Evolutionary conservation across 1,140 invertebrate species (phyloP), one percentile per base, ranked within the genome.

Genomic region (Drosophila sp.): DNA sequence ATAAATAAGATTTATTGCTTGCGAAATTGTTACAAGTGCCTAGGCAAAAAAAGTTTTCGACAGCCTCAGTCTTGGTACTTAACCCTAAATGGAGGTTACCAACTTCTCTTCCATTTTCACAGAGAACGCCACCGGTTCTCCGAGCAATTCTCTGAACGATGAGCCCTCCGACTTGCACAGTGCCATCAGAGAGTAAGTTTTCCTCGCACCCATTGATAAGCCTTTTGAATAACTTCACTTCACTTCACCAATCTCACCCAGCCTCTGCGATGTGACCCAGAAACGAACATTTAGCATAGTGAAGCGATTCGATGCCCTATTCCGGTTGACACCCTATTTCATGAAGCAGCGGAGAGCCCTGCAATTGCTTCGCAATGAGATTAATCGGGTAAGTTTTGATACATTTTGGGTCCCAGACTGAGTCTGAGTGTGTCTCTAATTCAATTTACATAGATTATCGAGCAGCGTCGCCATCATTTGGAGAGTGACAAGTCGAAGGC

Each of bases 241-340:
- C 27, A 7, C 23, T n/a, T n/a, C 11, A 27, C 25, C 32, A 33
- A 1, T 5, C 27, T 32, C 33, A 17, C 5, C 1, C 11, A 91
- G 90, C 11, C 73, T 91, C 2, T 91, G 90, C 58, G 80, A 91
- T 68, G 83, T 91, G 11, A 81, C 90, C 17, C 74, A 82, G 70
- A 72, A 90, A 60, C 90, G 90, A 33, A 91, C 85, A 27, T 91
- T 91, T 27, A 91, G 90, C 65, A 91, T 91, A 30, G 90, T 91
- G 29, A 91, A 91, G 44, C 80, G 90, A 8, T 91, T 87, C 47
- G 86, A 91, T 75, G 79, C 90, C 30, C 68, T 91, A 5, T 91
- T 91, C 73, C 72, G 81, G 55, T 60, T 91, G 23, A 89, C 85
- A 38, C 87, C 90, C 2, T 87, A 85, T 56, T 90, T 78, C 55